These are phyloP conservation scores for Onychomys arenicola DNA, from an alignment of 2,797 vertebrate species.

Conservation along the genomic window DNA sequence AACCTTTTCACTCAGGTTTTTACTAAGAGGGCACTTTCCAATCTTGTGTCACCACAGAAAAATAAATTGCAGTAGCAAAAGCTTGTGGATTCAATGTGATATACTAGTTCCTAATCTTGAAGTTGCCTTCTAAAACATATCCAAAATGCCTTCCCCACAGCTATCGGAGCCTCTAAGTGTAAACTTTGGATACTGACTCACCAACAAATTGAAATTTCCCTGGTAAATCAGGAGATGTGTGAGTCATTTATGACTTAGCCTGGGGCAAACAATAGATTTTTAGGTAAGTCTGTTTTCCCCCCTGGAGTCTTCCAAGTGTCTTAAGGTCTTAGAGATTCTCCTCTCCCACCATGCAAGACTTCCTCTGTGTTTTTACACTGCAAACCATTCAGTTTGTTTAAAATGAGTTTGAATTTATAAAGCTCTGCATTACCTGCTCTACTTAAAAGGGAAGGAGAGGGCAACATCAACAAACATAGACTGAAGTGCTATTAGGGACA, in stretches of 20 bases:
- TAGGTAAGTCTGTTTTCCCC: background rate
- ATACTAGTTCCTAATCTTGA: background rate
- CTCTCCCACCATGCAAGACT: constrained; percentile 36
- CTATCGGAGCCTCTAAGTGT: background rate
- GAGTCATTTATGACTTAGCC: constrained; percentile 53
- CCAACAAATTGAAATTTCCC: constrained; percentile 34
- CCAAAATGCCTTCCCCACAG: constrained; percentile 21
- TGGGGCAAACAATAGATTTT: constrained; percentile 53
- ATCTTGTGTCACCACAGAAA: constrained; percentile 3
- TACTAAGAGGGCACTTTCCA: background rate
- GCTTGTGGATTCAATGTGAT: background rate
- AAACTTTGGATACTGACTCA: background rate
- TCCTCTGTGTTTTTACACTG: constrained; percentile 67
- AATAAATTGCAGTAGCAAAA: background rate
- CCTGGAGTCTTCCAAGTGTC: background rate
- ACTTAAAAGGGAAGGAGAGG: constrained; percentile 58
- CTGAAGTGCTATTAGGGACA: constrained; percentile 64
- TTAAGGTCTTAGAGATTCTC: constrained; percentile 63
- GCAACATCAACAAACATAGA: constrained; percentile 77
- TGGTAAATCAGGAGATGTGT: background rate
- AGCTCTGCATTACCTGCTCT: constrained; percentile 54
- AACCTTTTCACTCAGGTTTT: background rate
- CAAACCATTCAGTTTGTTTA: constrained; percentile 78
- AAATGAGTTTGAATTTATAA: constrained; percentile 70
- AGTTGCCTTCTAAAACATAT: constrained; percentile 26